phyloP scores from a whole-genome alignment of 1,140 invertebrate species.

The Macrotrachela quadricornifera region DNA sequence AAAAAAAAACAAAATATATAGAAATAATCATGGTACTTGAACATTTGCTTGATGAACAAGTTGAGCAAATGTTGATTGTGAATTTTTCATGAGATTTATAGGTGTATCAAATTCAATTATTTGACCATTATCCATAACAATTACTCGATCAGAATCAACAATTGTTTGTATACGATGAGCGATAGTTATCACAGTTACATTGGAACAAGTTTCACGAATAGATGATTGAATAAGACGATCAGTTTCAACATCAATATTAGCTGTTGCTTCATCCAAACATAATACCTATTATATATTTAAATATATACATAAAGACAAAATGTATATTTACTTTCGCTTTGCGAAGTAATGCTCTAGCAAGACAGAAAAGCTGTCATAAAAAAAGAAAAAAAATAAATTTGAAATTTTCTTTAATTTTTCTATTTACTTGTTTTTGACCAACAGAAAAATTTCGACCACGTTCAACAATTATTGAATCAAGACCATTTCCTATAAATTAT shows the following conservation, averaged over 20 bases:
- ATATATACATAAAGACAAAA: not conserved
- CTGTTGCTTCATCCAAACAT: not conserved
- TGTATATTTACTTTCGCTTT: not conserved
- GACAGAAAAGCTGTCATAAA: too few species aligned
- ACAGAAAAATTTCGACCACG: not conserved
- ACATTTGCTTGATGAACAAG: not conserved
- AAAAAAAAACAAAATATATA: too few species aligned
- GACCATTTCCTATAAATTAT: too few species aligned
- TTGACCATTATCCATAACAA: conserved; percentile 51
- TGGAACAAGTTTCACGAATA: conserved; percentile 21
- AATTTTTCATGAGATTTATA: conserved; percentile 39
- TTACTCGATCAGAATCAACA: conserved; percentile 32
- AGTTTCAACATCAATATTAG: conserved; percentile 14
- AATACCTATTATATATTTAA: not conserved
- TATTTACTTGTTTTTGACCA: conserved; percentile 30
- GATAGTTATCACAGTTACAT: conserved; percentile 30
- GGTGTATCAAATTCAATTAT: conserved; percentile 59
- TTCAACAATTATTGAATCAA: conserved; percentile 1
- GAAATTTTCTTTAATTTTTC: conserved; percentile 18
- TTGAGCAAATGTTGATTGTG: conserved; percentile 39
- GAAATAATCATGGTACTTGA: not conserved
- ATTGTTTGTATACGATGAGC: conserved; percentile 32
- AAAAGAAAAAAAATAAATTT: too few species aligned
- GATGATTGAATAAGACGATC: conserved; percentile 30
- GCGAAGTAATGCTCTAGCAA: too few species aligned